Base-by-base conservation (phyloP, 2,888 invertebrate species). In the Athalia circularis region DNA sequence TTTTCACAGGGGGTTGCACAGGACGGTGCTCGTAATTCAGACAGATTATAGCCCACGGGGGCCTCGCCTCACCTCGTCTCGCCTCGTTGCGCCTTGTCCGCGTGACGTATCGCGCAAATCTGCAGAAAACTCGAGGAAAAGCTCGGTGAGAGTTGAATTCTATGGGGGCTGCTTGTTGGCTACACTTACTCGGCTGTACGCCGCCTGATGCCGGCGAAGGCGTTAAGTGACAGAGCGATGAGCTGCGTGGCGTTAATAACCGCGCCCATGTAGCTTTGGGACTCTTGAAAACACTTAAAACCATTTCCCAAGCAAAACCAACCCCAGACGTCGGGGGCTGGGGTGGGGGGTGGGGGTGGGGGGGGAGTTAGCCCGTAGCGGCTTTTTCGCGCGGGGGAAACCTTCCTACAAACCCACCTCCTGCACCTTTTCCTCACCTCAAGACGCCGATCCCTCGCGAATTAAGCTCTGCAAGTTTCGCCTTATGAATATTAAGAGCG, bases 41-140 rank as follows among this genome's bases (percentile, higher is more conserved):
- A 89, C 86, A 87, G 86, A 89, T 88, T 88, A 86, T 86, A 85
- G 88, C 85, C 85, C 65, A 67, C 86, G 85, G 85, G 57, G 43
- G 7, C 50, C 57, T 45, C 68, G 48, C 52, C 1, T 50, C 52
- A 43, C 52, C 72, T n/a, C 72, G 59, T 45, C 13, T 59, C 29
- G 29, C 29, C 29, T 29, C 29, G 29, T 29, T 29, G 29, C 29
- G 29, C 29, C 29, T 29, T 29, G 29, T 29, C 29, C 29, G 29
- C 29, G 29, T 29, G 29, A 29, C 29, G 29, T 29, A 29, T 29
- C 29, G 29, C 29, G 29, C 29, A 29, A 29, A 29, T 29, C 29
- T 29, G 29, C 29, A 29, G 29, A 29, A 29, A 29, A 29, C 29
- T 29, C 29, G 29, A 2, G 29, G 29, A 29, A 29, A 29, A 29